These are phyloP conservation scores for Sebastes steindachneri DNA, from an alignment of 2,797 vertebrate genomes.

Conservation along the genomic window DNA sequence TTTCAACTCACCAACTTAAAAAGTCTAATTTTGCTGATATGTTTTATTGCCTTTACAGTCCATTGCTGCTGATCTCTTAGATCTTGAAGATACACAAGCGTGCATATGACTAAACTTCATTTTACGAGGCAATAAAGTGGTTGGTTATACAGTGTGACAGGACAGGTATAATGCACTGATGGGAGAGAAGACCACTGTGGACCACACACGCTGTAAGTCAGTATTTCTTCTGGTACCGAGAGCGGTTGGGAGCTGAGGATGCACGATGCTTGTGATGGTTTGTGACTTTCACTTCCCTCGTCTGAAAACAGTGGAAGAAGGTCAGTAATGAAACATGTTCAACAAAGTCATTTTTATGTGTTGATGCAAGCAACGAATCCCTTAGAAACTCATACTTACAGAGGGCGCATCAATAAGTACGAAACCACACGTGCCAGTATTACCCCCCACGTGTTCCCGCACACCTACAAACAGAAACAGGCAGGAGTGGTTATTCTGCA, in stretches of 20 bases:
- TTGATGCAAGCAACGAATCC: background rate
- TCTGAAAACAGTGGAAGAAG: constrained; percentile 56
- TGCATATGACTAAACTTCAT: background rate
- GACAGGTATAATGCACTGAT: background rate
- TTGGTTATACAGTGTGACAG: background rate
- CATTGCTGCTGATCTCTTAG: background rate
- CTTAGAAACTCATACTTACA: constrained; percentile 75
- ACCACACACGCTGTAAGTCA: constrained; percentile 59
- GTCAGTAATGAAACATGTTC: background rate
- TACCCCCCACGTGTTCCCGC: constrained; percentile 73
- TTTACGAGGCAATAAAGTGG: constrained; percentile 27
- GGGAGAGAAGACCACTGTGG: constrained; percentile 26
- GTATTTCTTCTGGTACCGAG: constrained; percentile 72
- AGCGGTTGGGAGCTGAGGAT: constrained; percentile 61
- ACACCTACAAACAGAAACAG: constrained; percentile 79
- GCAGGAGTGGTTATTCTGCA: background rate
- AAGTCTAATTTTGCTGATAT: background rate
- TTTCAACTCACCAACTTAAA: background rate
- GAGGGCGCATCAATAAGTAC: constrained; percentile 68
- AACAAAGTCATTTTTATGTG: background rate
- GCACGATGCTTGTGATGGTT: constrained; percentile 53
- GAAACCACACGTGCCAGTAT: constrained; percentile 67
- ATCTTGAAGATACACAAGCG: background rate
- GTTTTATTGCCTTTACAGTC: background rate
- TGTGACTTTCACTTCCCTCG: constrained; percentile 49